These are phyloP conservation scores for Macrosiphum euphorbiae DNA, from an alignment of 2,888 invertebrate genomes.

Conservation along the genomic window DNA sequence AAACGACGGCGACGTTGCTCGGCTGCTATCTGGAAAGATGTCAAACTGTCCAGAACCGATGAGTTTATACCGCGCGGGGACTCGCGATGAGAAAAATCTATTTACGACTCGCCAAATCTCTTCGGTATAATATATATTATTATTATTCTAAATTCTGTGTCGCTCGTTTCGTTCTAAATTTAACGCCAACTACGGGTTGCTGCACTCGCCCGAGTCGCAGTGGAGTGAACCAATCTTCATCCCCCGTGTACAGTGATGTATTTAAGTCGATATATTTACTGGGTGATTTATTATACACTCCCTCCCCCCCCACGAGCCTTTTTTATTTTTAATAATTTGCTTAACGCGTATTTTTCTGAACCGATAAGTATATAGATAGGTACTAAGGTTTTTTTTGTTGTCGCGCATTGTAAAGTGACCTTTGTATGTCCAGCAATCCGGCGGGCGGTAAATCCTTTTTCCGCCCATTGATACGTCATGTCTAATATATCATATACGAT, in stretches of 20 bases:
- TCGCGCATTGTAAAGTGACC: background rate
- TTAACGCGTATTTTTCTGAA: background rate
- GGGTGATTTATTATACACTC: too few relatives aligned
- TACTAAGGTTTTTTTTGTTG: background rate
- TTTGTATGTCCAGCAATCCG: background rate
- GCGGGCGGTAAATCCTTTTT: background rate
- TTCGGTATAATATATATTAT: background rate
- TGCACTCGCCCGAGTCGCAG: background rate
- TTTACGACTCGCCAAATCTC: conserved; percentile 45
- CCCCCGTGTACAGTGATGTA: background rate
- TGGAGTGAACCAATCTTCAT: background rate
- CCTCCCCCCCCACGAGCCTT: background rate
- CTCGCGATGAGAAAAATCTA: conserved; percentile 52
- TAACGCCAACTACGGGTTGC: background rate
- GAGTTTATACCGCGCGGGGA: background rate
- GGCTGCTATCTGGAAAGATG: conserved; percentile 36
- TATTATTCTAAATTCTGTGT: background rate
- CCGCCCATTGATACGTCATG: background rate
- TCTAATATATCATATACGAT: background rate
- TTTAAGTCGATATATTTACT: background rate
- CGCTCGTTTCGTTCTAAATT: conserved; percentile 42
- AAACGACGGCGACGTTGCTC: background rate
- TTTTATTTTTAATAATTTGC: background rate
- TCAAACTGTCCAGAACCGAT: conserved; percentile 52
- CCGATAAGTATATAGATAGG: background rate